Conservation (phyloP, 2,888 invertebrate genomes). For the Dasysyrphus albostriatus region DNA sequence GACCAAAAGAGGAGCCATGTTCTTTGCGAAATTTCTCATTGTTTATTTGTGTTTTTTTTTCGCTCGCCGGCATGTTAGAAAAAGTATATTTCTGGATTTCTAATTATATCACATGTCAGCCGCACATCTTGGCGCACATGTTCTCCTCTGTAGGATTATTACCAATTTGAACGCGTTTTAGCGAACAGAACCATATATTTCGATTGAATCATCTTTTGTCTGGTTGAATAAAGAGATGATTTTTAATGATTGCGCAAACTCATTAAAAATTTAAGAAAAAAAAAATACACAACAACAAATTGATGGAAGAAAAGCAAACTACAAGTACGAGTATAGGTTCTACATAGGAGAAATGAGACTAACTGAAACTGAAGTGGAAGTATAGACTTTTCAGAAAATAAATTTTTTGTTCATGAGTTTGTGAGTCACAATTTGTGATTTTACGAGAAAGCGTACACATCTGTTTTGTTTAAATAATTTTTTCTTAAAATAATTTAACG, state of each 20-base stretch:
- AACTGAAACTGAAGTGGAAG: conserved; percentile 52
- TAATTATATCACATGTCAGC: conserved; percentile 64
- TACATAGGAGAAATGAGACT: not conserved
- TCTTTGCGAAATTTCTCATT: conserved; percentile 1
- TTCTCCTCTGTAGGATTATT: conserved; percentile 34
- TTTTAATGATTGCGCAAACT: conserved; percentile 67
- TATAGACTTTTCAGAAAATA: conserved; percentile 18
- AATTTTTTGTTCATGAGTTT: conserved; percentile 29
- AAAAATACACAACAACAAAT: not conserved
- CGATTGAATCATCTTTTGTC: conserved; percentile 74
- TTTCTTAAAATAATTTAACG: conserved; percentile 65
- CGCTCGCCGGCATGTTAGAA: conserved; percentile 39
- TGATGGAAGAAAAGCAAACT: conserved; percentile 20
- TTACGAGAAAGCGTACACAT: conserved; percentile 53
- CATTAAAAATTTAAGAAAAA: conserved; percentile 16
- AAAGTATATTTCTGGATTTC: conserved; percentile 60
- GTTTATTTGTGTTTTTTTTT: conserved; percentile 9
- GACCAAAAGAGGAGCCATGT: conserved; percentile 29
- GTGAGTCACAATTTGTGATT: conserved; percentile 57
- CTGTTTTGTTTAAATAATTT: conserved; percentile 67
- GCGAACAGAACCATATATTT: conserved; percentile 29
- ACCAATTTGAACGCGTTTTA: conserved; percentile 21
- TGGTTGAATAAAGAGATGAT: conserved; percentile 53
- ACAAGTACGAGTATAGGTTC: too few relatives aligned
- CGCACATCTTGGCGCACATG: conserved; percentile 62